A percentile compares a stretch with the other conserved stretches of the same genome.
phyloP scores from a whole-genome alignment of 2,113 vertebrate genomes.

The Sebastes fasciatus region DNA sequence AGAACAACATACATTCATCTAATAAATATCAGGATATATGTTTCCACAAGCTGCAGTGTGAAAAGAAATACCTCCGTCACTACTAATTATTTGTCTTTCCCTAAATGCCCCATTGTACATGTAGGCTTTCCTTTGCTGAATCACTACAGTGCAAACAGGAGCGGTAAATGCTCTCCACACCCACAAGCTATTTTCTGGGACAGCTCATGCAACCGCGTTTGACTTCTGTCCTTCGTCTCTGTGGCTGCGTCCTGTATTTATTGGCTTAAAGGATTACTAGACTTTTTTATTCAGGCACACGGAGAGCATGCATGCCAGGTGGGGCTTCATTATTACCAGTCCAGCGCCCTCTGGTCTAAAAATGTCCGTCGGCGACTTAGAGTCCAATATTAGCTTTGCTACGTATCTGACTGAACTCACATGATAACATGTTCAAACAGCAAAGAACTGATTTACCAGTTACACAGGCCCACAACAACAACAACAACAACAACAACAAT shows the following conservation, averaged over 20 bases:
- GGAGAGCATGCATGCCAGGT: conserved; percentile 49
- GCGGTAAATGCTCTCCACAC: conserved; percentile 29
- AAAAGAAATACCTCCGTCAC: conserved; percentile 1
- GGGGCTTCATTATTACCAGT: conserved; percentile 39
- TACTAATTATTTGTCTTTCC: conserved; percentile 8
- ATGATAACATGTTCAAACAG: not conserved
- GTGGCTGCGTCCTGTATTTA: conserved; percentile 64
- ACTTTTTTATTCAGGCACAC: conserved; percentile 69
- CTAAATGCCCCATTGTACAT: not conserved
- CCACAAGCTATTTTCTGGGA: conserved; percentile 31
- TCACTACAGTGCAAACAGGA: conserved; percentile 44
- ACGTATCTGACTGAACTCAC: not conserved
- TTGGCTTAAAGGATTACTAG: conserved; percentile 81
- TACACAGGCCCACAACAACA: not conserved
- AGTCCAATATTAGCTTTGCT: not conserved
- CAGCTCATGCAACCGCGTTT: conserved; percentile 41
- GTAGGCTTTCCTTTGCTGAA: conserved; percentile 33
- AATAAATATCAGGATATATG: not conserved
- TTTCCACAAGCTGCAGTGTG: not conserved
- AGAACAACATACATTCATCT: not conserved
- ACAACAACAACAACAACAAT: too few species aligned
- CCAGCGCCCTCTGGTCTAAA: conserved; percentile 39
- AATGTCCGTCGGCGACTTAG: conserved; percentile 10
- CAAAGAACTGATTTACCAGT: not conserved
- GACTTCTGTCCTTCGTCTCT: conserved; percentile 62